A percentile compares a stretch with the other conserved stretches of the same genome.
These are phyloP conservation scores for Rhamnusium bicolor DNA, from an alignment of 2,888 invertebrate genomes.

Conservation along the genomic window DNA sequence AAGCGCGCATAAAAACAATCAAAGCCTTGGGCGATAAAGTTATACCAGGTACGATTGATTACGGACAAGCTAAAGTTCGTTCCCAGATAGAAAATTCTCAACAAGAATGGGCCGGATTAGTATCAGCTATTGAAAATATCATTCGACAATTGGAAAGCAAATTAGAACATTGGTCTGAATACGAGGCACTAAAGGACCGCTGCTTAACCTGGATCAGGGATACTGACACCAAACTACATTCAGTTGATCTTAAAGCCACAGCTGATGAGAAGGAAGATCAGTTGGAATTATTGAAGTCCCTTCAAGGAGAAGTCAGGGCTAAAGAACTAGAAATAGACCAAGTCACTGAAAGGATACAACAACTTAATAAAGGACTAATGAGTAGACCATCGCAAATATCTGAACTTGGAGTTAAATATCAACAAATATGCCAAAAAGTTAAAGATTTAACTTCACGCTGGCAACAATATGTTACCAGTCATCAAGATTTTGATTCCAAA, in stretches of 20 bases:
- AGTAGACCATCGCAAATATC: constrained; percentile 88
- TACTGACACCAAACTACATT: constrained; percentile 89
- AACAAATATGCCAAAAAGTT: constrained; percentile 90
- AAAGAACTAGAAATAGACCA: constrained; percentile 94
- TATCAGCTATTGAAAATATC: constrained; percentile 83
- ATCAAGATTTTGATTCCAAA: constrained; percentile 89
- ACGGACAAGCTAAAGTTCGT: constrained; percentile 88
- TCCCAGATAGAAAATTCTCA: constrained; percentile 91
- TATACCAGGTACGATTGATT: constrained; percentile 87
- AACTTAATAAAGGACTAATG: constrained; percentile 82
- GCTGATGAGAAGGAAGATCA: constrained; percentile 89
- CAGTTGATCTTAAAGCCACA: constrained; percentile 88
- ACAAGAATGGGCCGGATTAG: constrained; percentile 90
- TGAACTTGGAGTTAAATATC: constrained; percentile 93
- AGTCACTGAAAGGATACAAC: constrained; percentile 92
- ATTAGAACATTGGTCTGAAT: constrained; percentile 92
- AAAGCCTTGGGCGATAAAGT: constrained; percentile 91
- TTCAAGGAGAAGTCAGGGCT: constrained; percentile 91
- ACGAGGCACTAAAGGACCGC: constrained; percentile 88
- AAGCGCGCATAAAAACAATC: constrained; percentile 86
- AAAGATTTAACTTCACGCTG: constrained; percentile 93
- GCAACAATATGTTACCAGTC: constrained; percentile 92
- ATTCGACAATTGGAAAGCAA: constrained; percentile 87
- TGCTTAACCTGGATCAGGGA: constrained; percentile 91
- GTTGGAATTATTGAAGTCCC: constrained; percentile 82